phyloP scores from a whole-genome alignment of 2,797 vertebrate species.

The Hafferia zeledoni region DNA sequence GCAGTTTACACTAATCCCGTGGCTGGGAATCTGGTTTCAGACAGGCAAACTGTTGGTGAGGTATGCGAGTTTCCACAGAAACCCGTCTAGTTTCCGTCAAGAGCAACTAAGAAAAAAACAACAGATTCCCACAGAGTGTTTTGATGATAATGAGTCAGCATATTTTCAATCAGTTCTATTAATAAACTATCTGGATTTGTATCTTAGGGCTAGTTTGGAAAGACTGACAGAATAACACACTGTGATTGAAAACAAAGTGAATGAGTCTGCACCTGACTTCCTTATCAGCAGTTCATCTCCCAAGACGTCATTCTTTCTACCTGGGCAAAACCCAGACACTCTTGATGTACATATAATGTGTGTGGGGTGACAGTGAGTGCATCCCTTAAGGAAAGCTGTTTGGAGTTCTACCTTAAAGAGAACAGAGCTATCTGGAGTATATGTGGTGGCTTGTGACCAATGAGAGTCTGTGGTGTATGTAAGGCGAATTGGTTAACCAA shows the following conservation, averaged over 20 bases:
- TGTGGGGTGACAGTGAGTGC: no score
- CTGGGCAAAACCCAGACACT: background rate
- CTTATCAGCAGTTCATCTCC: background rate
- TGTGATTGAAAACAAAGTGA: background rate
- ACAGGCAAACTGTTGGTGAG: background rate
- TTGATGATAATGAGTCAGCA: constrained; percentile 2
- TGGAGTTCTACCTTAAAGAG: no score
- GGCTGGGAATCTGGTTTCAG: constrained; percentile 2
- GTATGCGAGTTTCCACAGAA: constrained; percentile 27
- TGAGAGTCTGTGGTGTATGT: no score
- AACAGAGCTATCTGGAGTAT: no score
- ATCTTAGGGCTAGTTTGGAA: background rate
- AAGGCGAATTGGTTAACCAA: no score
- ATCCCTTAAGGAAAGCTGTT: no score
- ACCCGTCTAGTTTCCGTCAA: constrained; percentile 8
- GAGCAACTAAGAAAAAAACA: background rate
- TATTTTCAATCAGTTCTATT: background rate
- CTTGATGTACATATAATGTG: background rate
- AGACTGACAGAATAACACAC: background rate
- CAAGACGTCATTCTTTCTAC: background rate
- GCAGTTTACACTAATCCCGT: background rate
- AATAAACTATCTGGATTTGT: background rate
- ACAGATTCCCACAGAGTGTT: background rate
- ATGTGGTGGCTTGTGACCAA: no score
- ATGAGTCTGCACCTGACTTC: background rate